Base-by-base conservation (phyloP, 2,113 vertebrate species). In the Gavia stellata region DNA sequence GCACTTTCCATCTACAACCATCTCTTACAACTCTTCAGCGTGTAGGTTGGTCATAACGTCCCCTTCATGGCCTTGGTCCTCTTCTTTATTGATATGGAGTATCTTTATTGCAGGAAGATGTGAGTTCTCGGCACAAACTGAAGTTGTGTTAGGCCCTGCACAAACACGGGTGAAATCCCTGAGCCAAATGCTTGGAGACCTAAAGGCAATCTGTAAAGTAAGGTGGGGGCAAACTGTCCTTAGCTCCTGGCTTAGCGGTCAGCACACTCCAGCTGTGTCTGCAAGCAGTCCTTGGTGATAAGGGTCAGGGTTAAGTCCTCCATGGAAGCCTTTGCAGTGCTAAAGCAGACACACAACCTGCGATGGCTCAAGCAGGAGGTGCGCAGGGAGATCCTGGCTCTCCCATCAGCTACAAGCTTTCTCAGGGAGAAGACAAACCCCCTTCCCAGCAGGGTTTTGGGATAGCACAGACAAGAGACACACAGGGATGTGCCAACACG, bases 401-500 rank as follows among this genome's bases (percentile, higher is more conserved):
- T 44, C 19, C 34, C 40, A 66, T 45, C 17, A 52, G 23, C 58
- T 36, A 47, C 31, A 36, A 15, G 8, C 16, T 71, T 78, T 90
- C 83, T 45, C 78, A 67, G 10, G 24, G 18, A 71, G 42, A 71
- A 84, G 38, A 56, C 19, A 73, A 86, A 14, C 1, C 12, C 5
- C 14, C 7, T 67, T 86, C n/a, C 65, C 45, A 78, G 5, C 12
- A 81, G 38, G 6, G 3, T 33, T 16, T 61, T 25, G 34, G 40
- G 11, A 34, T 12, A 81, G 58, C 36, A 72, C 25, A 61, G 36
- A 18, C 8, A 5, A 17, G 70, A 72, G 53, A 90, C 38, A n/a
- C 52, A 19, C 0, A 0, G 24, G 31, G 36, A 89, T 55, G 65
- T 52, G 52, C 38, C 47, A 87, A 24, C 87, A 45, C 2, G 1